phyloP scores from a whole-genome alignment of 2,888 invertebrate species.

The Sesamia inferens region DNA sequence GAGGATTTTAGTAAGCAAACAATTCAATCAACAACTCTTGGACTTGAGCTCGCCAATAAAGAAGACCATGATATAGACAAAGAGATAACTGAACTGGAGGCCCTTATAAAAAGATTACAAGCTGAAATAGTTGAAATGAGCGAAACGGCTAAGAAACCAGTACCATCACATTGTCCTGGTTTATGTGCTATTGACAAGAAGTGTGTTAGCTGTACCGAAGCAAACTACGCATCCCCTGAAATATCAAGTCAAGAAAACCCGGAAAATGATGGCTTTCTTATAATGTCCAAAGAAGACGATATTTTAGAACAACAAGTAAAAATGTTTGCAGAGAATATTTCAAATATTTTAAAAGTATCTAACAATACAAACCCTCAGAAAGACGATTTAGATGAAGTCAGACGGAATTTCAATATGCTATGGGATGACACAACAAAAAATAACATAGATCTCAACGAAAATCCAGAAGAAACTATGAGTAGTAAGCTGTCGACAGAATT shows the following conservation, averaged over 20 bases:
- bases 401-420: slow-evolving; percentile 49
- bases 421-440: slow-evolving; percentile 40
- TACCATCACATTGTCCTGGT: slow-evolving; percentile 14
- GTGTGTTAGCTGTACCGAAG: neutral
- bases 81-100: slow-evolving; percentile 71
- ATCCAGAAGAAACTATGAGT: neutral
- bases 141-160: slow-evolving; percentile 51
- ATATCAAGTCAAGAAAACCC: neutral
- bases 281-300: slow-evolving; percentile 15
- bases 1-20: slow-evolving; percentile 64
- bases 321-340: slow-evolving; percentile 8
- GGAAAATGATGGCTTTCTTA: slow-evolving; percentile 5
- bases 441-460: slow-evolving; percentile 3
- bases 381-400: slow-evolving; percentile 43
- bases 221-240: neutral
- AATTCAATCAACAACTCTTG: slow-evolving; percentile 44
- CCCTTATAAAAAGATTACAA: slow-evolving; percentile 68
- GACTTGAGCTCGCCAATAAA: neutral
- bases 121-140: slow-evolving; percentile 74
- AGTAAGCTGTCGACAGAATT: neutral
- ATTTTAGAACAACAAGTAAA: slow-evolving; percentile 16
- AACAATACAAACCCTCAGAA: neutral
- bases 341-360: slow-evolving; percentile 24
- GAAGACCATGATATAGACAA: slow-evolving; percentile 68
- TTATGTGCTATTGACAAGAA: slow-evolving; percentile 1